Conservation (phyloP, 1,140 invertebrate species). For the Drosophila ironensis region DNA sequence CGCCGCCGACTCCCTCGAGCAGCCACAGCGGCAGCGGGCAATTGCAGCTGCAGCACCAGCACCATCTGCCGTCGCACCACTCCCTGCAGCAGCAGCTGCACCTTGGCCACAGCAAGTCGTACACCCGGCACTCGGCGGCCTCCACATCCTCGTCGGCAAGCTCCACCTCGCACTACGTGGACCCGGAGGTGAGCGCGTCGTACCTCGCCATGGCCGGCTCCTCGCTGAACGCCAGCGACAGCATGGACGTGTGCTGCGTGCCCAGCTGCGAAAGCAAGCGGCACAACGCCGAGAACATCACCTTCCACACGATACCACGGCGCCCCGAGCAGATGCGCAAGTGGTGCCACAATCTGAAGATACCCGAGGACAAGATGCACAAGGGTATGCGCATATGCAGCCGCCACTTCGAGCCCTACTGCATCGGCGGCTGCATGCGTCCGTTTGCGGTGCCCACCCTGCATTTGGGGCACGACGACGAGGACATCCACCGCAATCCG, state of each 20-base stretch:
- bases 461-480: slow-evolving; percentile 69
- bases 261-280: slow-evolving; percentile 74
- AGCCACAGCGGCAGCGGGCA: slow-evolving; percentile 20
- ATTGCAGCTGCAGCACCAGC: slow-evolving; percentile 33
- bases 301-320: slow-evolving; percentile 75
- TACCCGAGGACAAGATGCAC: slow-evolving; percentile 69
- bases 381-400: slow-evolving; percentile 77
- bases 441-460: slow-evolving; percentile 76
- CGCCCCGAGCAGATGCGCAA: slow-evolving; percentile 73
- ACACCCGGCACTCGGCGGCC: slow-evolving; percentile 61
- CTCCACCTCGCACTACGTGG: slow-evolving; percentile 61
- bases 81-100: slow-evolving; percentile 31
- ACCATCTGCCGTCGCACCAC: slow-evolving; percentile 33
- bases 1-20: slow-evolving; percentile 51
- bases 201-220: slow-evolving; percentile 40
- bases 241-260: slow-evolving; percentile 73
- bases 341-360: slow-evolving; percentile 77
- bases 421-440: slow-evolving; percentile 80
- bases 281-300: slow-evolving; percentile 73
- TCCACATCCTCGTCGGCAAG: slow-evolving; percentile 68
- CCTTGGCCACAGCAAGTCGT: slow-evolving; percentile 32
- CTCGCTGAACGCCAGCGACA: slow-evolving; percentile 50
- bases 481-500: slow-evolving; percentile 74
- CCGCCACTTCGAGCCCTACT: slow-evolving; percentile 72
- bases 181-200: slow-evolving; percentile 44